Base-by-base conservation (phyloP, 2,888 invertebrate species). In the Amiota communis region DNA sequence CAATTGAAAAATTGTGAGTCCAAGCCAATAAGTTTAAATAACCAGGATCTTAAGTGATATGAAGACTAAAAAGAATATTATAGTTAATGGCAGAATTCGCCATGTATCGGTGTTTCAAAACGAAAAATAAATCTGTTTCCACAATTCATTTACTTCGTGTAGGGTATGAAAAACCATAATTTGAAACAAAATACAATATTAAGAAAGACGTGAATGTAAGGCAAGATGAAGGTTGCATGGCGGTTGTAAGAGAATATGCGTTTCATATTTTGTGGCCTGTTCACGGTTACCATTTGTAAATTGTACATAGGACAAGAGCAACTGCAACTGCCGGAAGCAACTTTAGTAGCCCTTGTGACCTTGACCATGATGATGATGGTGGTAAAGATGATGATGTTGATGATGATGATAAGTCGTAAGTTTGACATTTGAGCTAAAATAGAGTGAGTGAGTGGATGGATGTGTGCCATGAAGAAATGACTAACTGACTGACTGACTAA, bases 221-320 rank as follows among this genome's bases (percentile, higher is more conserved):
- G 69, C 57, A 72, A 67, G 72, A 74, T 78, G 72, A 72, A 72
- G 73, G 49, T 17, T 64, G 72, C 49, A 51, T 47, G 15, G 13
- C 49, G 20, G 56, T 56, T 47, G 15, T 8, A 51, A 6, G 1
- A 51, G n/a, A 51, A 59, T 17, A 53, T 69, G 53, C 77, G 75
- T 77, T 72, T 76, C 79, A 80, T 74, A 74, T 59, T 76, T 80
- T 77, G 74, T 72, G 80, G 80, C 53, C 12, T 20, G 49, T 20
- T 36, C 6, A 12, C 65, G 65, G 46, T 36, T 15, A 46, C 12
- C 46, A 36, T 36, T 36, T 36, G 23, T 23, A 23, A 2, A 23
- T 23, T 23, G 36, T 6, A 36, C 36, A 36, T 2, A 36, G 36
- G 6, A 36, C 6, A 36, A 36, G 36, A 23, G n/a, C 68, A 53